Evolutionary conservation across 2,888 invertebrate genomes (phyloP).

Genomic region (Biston stratarius): DNA sequence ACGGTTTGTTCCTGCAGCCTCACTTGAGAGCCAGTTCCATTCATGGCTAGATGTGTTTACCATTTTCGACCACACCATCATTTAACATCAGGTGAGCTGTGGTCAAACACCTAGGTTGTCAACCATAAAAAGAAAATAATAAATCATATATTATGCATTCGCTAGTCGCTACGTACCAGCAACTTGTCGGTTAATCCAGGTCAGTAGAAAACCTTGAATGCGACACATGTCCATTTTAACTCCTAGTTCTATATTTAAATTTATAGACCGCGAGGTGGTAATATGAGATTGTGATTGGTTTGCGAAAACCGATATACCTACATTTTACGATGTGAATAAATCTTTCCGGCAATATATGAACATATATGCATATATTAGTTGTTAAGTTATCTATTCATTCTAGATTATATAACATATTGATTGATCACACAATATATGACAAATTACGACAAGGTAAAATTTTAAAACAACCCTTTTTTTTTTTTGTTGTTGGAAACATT

Average conservation of each 20-base stretch:
- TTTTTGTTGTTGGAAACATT: too few species aligned
- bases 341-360: conserved; percentile 18
- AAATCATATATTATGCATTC: conserved; percentile 16
- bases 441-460: too few species aligned
- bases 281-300: conserved; percentile 23
- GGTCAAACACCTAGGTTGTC: too few species aligned
- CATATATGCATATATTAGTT: background rate
- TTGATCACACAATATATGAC: too few species aligned
- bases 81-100: too few species aligned
- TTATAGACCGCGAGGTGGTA: conserved; percentile 31
- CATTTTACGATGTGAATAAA: conserved; percentile 19
- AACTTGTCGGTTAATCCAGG: conserved; percentile 38
- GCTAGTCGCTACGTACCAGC: conserved; percentile 23
- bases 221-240: conserved; percentile 38
- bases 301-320: conserved; percentile 20
- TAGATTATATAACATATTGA: background rate
- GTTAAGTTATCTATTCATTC: background rate
- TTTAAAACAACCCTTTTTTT: too few species aligned
- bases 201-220: conserved; percentile 48
- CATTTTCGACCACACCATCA: too few species aligned
- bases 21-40: too few species aligned
- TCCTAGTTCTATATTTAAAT: conserved; percentile 34
- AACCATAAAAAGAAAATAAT: too few species aligned
- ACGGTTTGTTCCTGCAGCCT: too few species aligned
- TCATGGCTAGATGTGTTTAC: too few species aligned